Base-by-base conservation (phyloP, 2,797 vertebrate genomes). In the Limosa lapponica region DNA sequence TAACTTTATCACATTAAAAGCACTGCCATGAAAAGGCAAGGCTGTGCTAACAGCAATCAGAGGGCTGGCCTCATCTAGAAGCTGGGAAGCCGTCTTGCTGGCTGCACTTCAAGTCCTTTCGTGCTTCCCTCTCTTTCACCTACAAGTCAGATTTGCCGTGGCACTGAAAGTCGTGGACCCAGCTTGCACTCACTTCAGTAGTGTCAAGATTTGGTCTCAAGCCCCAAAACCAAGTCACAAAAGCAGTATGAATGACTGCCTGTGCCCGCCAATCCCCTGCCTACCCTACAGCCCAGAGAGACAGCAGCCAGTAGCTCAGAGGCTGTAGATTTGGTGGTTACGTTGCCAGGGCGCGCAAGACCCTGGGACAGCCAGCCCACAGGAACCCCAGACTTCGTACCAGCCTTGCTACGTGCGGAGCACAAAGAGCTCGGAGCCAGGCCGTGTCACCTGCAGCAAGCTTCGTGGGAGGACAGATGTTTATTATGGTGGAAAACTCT, bases 401-500 rank as follows among this genome's bases (percentile, higher is more conserved):
- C 24, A 82, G 49, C 30, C 39, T 69, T 69, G 66, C 73, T 66
- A 82, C 2, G 11, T 34, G 17, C 2, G 1, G 36, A 41, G 54
- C 69, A 79, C 82, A 84, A 27, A 61, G 46, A 9, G 4, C 77
- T 28, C 10, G 46, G 49, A 85, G 82, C 39, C 85, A 83, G 46
- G 61, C 74, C 48, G 62, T 46, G 46, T 58, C 66, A 95, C 73
- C 90, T 66, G 48, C 37, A 78, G 59, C 23, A 92, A 82, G 37
- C 24, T 95, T 89, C 11, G 18, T 73, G 73, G 49, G 18, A 89
- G 61, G 57, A 70, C n/a, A 93, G 89, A 71, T 64, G 28, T 48
- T 89, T 92, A 75, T 93, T 72, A 72, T 0, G 71, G 65, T 39
- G 32, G 28, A 95, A 78, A 51, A 34, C 58, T 90, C 58, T 94